A percentile compares a stretch with the other conserved stretches of the same genome.
Evolutionary conservation across 2,113 vertebrate genomes (phyloP).

Genomic region (Desmodus rotundus): DNA sequence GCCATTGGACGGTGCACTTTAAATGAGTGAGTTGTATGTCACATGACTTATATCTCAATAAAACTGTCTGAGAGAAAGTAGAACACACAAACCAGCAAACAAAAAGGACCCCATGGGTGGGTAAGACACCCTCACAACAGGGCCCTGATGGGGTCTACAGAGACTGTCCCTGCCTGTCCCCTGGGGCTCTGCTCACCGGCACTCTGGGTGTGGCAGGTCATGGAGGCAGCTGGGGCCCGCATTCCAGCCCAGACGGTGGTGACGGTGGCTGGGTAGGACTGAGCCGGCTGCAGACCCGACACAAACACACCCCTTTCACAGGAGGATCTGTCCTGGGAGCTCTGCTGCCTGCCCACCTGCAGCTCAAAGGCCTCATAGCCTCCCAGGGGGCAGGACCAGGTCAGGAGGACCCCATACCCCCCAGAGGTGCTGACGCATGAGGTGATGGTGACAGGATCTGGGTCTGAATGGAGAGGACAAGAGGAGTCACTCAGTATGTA

Average conservation of each 20-base stretch:
- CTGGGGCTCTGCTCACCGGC: neutral
- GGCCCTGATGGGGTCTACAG: too few species aligned
- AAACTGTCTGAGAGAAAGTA: neutral
- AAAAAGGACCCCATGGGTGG: neutral
- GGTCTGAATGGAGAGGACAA: neutral
- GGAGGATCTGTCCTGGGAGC: rapidly evolving
- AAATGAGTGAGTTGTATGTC: too few species aligned
- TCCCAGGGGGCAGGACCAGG: slow-evolving; percentile 51
- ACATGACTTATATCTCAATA: neutral
- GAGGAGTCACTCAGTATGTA: neutral
- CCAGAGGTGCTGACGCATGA: slow-evolving; percentile 23
- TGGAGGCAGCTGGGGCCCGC: rapidly evolving
- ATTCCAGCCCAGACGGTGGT: neutral
- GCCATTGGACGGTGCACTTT: too few species aligned
- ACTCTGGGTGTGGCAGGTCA: neutral
- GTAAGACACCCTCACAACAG: neutral
- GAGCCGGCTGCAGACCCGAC: neutral
- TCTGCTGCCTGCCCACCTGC: neutral
- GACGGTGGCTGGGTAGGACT: neutral
- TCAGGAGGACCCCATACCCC: slow-evolving; percentile 9
- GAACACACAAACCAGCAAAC: neutral
- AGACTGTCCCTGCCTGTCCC: neutral
- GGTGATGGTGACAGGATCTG: neutral
- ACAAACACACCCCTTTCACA: rapidly evolving
- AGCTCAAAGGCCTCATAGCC: slow-evolving; percentile 27